These are phyloP conservation scores for Eledone cirrhosa DNA, from an alignment of 2,888 invertebrate genomes.

Conservation along the genomic window DNA sequence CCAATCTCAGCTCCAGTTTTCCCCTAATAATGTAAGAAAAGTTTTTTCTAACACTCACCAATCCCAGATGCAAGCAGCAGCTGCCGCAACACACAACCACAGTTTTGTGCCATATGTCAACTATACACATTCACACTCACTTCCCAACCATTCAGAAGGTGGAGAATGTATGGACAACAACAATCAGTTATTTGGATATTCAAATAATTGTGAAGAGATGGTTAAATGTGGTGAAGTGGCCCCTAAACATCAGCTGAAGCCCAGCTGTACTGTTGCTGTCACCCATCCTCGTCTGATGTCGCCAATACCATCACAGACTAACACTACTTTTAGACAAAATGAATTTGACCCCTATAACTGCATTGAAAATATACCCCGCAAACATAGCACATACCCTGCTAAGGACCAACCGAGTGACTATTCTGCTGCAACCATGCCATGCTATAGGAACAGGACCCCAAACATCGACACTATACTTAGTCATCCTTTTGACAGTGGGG, in stretches of 20 bases:
- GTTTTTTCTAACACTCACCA: slow-evolving; percentile 29
- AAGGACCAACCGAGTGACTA: neutral
- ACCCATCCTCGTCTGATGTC: neutral
- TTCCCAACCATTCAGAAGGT: slow-evolving; percentile 3
- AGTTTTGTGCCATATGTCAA: too few relatives aligned
- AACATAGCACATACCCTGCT: slow-evolving; percentile 10
- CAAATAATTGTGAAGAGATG: slow-evolving; percentile 54
- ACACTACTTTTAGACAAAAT: too few relatives aligned
- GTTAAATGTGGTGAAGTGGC: slow-evolving; percentile 47
- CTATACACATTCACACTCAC: slow-evolving; percentile 9
- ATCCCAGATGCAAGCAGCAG: too few relatives aligned
- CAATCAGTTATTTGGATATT: slow-evolving; percentile 47
- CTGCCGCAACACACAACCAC: too few relatives aligned
- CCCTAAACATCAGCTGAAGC: slow-evolving; percentile 1
- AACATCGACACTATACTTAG: slow-evolving; percentile 33
- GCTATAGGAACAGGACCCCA: slow-evolving; percentile 38
- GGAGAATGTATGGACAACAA: slow-evolving; percentile 43
- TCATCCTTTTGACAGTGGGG: slow-evolving; percentile 28
- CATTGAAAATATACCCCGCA: neutral
- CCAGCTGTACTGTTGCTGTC: slow-evolving; percentile 9
- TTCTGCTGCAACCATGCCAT: neutral
- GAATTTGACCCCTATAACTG: too few relatives aligned
- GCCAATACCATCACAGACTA: slow-evolving; percentile 28
- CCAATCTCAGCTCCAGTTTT: slow-evolving; percentile 37
- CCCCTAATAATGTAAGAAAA: slow-evolving; percentile 34